Evolutionary conservation across 2,888 invertebrate species (phyloP).

Genomic region (Microdon myrmicae): DNA sequence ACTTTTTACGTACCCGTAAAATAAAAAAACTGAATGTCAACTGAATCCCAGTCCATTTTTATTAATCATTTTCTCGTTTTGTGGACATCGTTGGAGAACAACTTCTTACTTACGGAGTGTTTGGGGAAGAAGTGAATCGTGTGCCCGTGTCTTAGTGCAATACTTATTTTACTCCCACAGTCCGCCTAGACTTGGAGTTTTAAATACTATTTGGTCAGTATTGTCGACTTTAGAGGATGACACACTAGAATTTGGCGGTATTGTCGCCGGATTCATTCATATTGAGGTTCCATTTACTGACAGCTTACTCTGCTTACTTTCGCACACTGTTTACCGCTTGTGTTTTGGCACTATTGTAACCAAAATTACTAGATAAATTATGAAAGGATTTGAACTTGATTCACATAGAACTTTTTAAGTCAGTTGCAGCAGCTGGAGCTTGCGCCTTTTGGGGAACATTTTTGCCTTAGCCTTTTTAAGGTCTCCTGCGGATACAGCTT

Average conservation of each 20-base stretch:
- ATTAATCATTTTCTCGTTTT: no score
- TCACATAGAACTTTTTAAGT: slow-evolving; percentile 65
- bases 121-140: no score
- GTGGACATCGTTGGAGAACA: no score
- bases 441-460: slow-evolving; percentile 44
- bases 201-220: no score
- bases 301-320: slow-evolving; percentile 43
- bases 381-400: slow-evolving; percentile 66
- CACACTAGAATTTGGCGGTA: slow-evolving; percentile 34
- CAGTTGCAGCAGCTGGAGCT: slow-evolving; percentile 29
- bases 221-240: slow-evolving; percentile 33
- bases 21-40: no score
- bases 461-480: slow-evolving; percentile 52
- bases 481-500: slow-evolving; percentile 63
- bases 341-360: slow-evolving; percentile 40
- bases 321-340: slow-evolving; percentile 45
- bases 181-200: no score
- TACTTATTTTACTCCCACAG: no score
- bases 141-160: no score
- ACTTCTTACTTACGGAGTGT: no score
- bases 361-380: slow-evolving; percentile 61
- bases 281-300: slow-evolving; percentile 43
- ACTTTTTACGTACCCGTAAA: no score
- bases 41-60: no score
- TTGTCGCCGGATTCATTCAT: slow-evolving; percentile 33